phyloP scores from a whole-genome alignment of 1,140 invertebrate genomes.

The Pseudomyrmex flavicornis region DNA sequence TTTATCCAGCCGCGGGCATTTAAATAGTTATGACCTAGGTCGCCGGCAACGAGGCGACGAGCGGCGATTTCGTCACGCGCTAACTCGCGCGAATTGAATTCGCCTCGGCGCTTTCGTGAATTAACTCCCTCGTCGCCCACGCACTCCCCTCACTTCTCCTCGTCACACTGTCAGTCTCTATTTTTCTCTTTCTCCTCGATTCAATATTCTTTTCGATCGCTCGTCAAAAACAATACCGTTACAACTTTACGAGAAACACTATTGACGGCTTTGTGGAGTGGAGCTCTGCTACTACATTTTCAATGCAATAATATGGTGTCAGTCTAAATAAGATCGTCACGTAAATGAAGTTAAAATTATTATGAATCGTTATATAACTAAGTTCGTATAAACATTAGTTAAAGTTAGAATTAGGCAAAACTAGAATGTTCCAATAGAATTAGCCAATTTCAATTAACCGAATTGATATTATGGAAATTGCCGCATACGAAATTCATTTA shows the following conservation, averaged over 20 bases:
- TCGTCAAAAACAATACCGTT: slow-evolving; percentile 7
- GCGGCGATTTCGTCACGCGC: slow-evolving; percentile 82
- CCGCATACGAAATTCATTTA: slow-evolving; percentile 16
- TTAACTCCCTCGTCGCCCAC: slow-evolving; percentile 79
- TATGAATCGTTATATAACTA: background rate
- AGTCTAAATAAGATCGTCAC: slow-evolving; percentile 18
- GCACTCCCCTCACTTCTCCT: slow-evolving; percentile 67
- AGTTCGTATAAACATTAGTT: slow-evolving; percentile 23
- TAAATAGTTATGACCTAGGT: slow-evolving; percentile 84
- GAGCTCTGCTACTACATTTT: background rate
- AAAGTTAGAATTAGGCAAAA: slow-evolving; percentile 11
- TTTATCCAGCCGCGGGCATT: slow-evolving; percentile 81
- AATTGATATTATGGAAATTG: slow-evolving; percentile 37
- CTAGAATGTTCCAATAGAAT: background rate
- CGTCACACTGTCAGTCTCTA: slow-evolving; percentile 25
- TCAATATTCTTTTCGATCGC: slow-evolving; percentile 9
- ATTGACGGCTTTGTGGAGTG: slow-evolving; percentile 4
- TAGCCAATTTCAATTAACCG: slow-evolving; percentile 12
- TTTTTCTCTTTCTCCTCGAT: background rate
- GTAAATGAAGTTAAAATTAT: slow-evolving; percentile 36
- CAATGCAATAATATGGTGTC: slow-evolving; percentile 13
- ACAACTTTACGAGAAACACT: background rate
- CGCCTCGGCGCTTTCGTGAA: slow-evolving; percentile 81
- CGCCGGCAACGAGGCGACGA: slow-evolving; percentile 63
- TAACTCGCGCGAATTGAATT: slow-evolving; percentile 83